Evolutionary conservation across 2,113 vertebrate species (phyloP).

Genomic region (Cisticola juncidis): DNA sequence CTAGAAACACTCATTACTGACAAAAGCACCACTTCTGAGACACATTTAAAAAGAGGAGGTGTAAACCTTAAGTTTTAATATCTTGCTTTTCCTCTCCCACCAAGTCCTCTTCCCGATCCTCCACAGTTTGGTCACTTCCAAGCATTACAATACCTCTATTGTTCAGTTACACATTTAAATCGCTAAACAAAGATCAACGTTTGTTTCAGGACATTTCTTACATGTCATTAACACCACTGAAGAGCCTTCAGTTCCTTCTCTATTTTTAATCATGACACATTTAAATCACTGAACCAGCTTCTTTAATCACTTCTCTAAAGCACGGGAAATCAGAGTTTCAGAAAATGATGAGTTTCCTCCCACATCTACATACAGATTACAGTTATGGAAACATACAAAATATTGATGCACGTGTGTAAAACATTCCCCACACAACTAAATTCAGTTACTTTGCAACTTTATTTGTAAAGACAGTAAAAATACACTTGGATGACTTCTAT

Average conservation of each 20-base stretch:
- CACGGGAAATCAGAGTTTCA: neutral
- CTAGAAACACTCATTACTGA: neutral
- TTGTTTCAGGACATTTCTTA: slow-evolving; percentile 50
- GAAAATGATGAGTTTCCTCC: neutral
- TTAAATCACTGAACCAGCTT: neutral
- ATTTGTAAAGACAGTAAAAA: neutral
- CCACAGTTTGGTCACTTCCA: slow-evolving; percentile 19
- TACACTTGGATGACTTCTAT: neutral
- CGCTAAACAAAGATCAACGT: slow-evolving; percentile 33
- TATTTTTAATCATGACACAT: neutral
- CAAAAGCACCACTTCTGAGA: neutral
- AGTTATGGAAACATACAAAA: neutral
- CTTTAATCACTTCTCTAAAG: neutral
- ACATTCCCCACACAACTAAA: neutral
- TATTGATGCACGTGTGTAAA: neutral
- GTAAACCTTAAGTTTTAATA: neutral
- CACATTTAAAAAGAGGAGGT: neutral
- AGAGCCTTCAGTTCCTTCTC: neutral
- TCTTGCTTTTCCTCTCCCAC: neutral
- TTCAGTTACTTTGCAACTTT: neutral
- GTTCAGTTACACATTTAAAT: slow-evolving; percentile 47
- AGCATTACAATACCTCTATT: slow-evolving; percentile 52
- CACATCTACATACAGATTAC: neutral
- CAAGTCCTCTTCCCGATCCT: neutral
- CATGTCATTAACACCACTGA: slow-evolving; percentile 47